phyloP scores from a whole-genome alignment of 2,113 vertebrate species.

The Odocoileus hemionus region DNA sequence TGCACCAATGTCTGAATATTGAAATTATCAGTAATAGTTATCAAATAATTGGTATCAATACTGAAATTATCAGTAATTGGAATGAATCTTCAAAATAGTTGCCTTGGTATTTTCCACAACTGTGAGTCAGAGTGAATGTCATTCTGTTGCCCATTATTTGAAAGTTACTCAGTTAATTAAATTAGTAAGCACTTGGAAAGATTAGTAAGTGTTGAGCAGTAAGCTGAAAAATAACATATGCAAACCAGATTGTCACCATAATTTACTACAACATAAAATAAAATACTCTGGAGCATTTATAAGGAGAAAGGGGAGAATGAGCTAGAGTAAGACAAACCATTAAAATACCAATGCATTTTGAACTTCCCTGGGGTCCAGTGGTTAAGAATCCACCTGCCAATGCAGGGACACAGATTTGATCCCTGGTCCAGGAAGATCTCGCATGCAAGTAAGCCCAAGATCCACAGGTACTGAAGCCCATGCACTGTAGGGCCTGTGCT shows the following conservation, averaged over 20 bases:
- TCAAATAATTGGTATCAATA: neutral
- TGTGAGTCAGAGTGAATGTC: neutral
- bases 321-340: neutral
- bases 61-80: neutral
- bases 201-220: neutral
- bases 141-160: neutral
- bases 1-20: neutral
- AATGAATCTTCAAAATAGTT: neutral
- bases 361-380: neutral
- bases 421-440: neutral
- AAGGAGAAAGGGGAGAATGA: neutral
- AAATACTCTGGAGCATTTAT: neutral
- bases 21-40: neutral
- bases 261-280: conserved; percentile 12
- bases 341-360: neutral
- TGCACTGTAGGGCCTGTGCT: neutral
- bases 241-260: neutral
- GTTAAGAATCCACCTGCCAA: neutral
- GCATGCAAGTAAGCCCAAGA: neutral
- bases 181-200: neutral
- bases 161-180: neutral
- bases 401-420: neutral
- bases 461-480: neutral
- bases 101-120: neutral
- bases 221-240: conserved; percentile 1